These are phyloP conservation scores for Perca flavescens DNA, from an alignment of 2,113 vertebrate genomes.

Conservation along the genomic window DNA sequence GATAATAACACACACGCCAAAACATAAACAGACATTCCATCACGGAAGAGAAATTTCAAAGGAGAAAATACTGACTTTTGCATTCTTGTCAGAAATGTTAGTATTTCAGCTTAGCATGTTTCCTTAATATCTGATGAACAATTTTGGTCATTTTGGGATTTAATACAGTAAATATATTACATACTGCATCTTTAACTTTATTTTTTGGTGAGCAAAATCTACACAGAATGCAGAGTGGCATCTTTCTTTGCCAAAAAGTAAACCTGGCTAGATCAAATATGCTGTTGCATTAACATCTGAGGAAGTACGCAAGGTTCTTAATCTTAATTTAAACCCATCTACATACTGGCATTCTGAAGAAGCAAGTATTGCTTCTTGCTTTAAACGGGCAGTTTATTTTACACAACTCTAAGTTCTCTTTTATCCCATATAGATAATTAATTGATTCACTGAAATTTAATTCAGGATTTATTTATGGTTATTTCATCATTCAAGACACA, in stretches of 20 bases:
- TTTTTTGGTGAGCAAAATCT: constrained; percentile 36
- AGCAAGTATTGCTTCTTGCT: background rate
- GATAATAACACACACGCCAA: too few relatives aligned
- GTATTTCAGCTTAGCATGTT: too few relatives aligned
- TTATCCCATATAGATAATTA: background rate
- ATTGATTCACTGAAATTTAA: too few relatives aligned
- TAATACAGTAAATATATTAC: too few relatives aligned
- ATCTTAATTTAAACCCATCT: background rate
- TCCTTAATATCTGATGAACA: too few relatives aligned
- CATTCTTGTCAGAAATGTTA: too few relatives aligned
- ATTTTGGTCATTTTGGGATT: too few relatives aligned
- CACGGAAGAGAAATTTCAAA: too few relatives aligned
- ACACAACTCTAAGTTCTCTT: background rate
- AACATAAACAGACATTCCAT: too few relatives aligned
- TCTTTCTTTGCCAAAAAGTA: constrained; percentile 25
- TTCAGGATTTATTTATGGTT: background rate
- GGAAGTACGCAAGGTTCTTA: background rate
- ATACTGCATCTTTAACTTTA: background rate
- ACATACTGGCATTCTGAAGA: constrained; percentile 8
- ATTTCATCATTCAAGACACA: background rate
- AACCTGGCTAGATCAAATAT: constrained; percentile 21
- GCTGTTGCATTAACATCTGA: constrained; percentile 24
- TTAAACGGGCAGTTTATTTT: background rate
- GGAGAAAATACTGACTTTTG: too few relatives aligned
- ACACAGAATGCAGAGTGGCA: constrained; percentile 7